These are phyloP conservation scores for Uropetala carovei DNA, from an alignment of 2,888 invertebrate species.

Conservation along the genomic window DNA sequence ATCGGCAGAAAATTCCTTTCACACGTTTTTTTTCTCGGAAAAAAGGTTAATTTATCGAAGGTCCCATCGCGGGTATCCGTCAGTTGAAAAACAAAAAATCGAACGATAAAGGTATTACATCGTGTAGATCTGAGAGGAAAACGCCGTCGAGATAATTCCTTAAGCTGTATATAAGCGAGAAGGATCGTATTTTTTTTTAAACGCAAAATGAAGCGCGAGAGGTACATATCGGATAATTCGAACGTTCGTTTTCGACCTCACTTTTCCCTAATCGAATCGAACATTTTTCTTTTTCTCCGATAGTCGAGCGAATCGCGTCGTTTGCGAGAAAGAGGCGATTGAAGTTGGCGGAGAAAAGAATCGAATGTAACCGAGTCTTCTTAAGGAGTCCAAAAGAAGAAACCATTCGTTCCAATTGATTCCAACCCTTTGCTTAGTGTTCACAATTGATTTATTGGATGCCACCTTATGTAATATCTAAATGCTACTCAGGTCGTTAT, in stretches of 20 bases:
- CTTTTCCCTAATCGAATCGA: too few relatives aligned
- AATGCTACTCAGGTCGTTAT: too few relatives aligned
- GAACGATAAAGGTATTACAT: not conserved
- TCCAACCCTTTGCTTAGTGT: too few relatives aligned
- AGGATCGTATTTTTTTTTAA: not conserved
- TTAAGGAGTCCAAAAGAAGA: too few relatives aligned
- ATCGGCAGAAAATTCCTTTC: not conserved
- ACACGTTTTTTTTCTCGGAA: not conserved
- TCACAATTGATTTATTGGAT: too few relatives aligned
- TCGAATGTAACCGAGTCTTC: too few relatives aligned
- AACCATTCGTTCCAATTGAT: too few relatives aligned
- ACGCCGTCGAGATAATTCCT: not conserved
- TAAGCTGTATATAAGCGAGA: not conserved
- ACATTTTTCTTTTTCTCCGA: too few relatives aligned
- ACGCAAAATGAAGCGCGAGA: not conserved
- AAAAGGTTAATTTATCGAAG: not conserved
- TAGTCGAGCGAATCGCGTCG: too few relatives aligned
- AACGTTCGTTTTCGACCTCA: not conserved
- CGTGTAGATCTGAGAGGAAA: not conserved
- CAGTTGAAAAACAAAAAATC: not conserved
- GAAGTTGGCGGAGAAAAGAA: too few relatives aligned
- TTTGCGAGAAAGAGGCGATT: too few relatives aligned
- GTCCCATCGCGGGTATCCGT: not conserved
- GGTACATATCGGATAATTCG: not conserved
- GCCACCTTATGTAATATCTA: too few relatives aligned